Percentiles rank a stretch among this genome's conserved stretches.
phyloP scores from a whole-genome alignment of 2,797 vertebrate genomes.

The Balearica regulorum region DNA sequence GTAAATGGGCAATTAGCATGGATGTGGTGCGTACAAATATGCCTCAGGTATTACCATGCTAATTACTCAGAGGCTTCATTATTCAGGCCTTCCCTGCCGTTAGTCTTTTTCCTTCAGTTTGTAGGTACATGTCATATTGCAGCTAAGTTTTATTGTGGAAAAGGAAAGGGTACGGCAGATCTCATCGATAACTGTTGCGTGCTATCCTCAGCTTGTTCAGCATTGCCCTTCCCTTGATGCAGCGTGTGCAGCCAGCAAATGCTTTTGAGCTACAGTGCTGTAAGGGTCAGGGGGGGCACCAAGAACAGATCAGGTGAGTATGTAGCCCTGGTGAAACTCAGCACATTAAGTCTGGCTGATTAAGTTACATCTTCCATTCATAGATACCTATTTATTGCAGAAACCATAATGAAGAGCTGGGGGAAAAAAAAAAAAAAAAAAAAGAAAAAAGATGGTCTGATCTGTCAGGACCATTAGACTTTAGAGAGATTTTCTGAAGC shows the following conservation, averaged over 20 bases:
- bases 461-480: not conserved
- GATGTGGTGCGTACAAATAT: slow-evolving; percentile 10
- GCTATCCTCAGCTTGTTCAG: not conserved
- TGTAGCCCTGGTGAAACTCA: not conserved
- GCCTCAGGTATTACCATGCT: slow-evolving; percentile 37
- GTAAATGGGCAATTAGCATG: slow-evolving; percentile 33
- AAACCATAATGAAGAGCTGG: not conserved
- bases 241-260: not conserved
- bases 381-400: not conserved
- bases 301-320: not conserved
- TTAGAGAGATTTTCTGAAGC: slow-evolving; percentile 10
- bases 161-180: not conserved
- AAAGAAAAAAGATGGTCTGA: not conserved
- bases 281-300: not conserved
- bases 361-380: not conserved
- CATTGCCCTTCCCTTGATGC: not conserved
- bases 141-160: not conserved
- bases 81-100: slow-evolving; percentile 5
- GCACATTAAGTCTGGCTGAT: not conserved
- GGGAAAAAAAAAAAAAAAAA: not conserved
- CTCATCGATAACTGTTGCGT: not conserved
- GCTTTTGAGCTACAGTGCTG: not conserved
- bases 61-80: slow-evolving; percentile 39
- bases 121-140: not conserved
- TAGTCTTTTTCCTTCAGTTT: not conserved